Conservation (phyloP, 2,113 vertebrate species). For the Lamprotornis superbus region DNA sequence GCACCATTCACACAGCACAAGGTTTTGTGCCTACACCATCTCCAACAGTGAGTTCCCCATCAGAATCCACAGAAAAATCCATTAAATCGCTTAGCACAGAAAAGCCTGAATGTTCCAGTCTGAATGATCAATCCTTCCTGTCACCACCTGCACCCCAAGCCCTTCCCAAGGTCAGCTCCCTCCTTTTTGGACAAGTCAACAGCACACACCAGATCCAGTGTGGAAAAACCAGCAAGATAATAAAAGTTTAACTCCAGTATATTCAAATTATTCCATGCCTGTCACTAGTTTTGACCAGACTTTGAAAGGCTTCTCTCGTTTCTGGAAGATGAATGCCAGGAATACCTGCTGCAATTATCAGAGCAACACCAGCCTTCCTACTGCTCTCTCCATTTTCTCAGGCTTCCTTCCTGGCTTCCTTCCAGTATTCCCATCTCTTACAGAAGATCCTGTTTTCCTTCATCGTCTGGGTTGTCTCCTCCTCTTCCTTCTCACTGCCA, state of each 20-base stretch:
- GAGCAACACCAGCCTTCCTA: neutral
- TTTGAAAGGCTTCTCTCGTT: neutral
- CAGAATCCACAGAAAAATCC: neutral
- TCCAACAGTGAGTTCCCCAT: neutral
- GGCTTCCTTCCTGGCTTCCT: conserved; percentile 62
- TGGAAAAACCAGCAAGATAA: too few species aligned
- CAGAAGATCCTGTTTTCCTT: conserved; percentile 60
- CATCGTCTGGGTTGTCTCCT: conserved; percentile 31
- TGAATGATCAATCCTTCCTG: neutral
- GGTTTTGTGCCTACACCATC: neutral
- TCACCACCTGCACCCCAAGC: neutral
- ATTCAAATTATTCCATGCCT: neutral
- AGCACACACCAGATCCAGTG: fast-evolving
- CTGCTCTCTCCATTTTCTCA: conserved; percentile 52
- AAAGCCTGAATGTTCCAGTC: neutral
- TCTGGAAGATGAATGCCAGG: neutral
- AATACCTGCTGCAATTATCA: conserved; percentile 16
- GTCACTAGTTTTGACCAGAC: neutral
- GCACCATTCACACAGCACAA: fast-evolving
- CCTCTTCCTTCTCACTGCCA: conserved; percentile 58
- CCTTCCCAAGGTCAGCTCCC: neutral
- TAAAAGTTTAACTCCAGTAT: neutral
- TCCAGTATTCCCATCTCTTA: conserved; percentile 47
- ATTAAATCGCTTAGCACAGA: neutral
- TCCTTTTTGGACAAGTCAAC: neutral